Evolutionary conservation across 1,140 invertebrate species (phyloP), one percentile per base, ranked within the genome.

Genomic region (Drosophila nikananu): DNA sequence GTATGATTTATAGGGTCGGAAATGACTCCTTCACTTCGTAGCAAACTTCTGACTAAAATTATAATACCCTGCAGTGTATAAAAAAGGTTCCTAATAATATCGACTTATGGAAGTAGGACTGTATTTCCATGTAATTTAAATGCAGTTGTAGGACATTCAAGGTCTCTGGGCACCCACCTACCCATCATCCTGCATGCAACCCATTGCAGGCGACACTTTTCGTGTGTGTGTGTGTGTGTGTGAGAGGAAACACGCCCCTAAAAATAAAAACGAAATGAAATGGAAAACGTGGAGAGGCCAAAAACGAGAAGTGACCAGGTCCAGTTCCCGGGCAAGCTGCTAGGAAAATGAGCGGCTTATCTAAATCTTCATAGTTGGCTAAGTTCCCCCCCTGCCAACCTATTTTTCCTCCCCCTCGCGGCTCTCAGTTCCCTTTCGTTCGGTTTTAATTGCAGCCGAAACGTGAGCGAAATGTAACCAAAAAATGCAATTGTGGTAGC

Each of bases 351-450:
- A 92, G 79, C 75, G 70, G 81, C 81, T 92, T 92, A 92, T 92
- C 91, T 92, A 83, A 91, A 92, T 92, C 91, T 92, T 92, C 78
- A 92, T 92, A 92, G 87, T 92, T 92, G 91, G 91, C 87, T 92
- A 92, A 83, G 62, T 72, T 76, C 77, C 81, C 77, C 68, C 74
- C 44, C 54, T 77, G 17, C 46, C 60, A 64, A 48, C 44, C 41
- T n/a, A 55, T 10, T 55, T 37, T 39, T 48, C 52, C 25, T 25
- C 44, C 49, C 23, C 46, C 74, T 58, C 60, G 66, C 62, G 30
- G 17, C 51, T 67, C 76, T 49, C 27, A 39, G 58, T 55, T 65
- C 59, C 73, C 61, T 73, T 67, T 77, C 72, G 78, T 86, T 70
- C 52, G 72, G 82, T 86, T 91, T 89, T 90, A 90, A 90, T 91